These are phyloP conservation scores for Thinocorus orbignyianus DNA, from an alignment of 2,113 vertebrate species.

Conservation along the genomic window DNA sequence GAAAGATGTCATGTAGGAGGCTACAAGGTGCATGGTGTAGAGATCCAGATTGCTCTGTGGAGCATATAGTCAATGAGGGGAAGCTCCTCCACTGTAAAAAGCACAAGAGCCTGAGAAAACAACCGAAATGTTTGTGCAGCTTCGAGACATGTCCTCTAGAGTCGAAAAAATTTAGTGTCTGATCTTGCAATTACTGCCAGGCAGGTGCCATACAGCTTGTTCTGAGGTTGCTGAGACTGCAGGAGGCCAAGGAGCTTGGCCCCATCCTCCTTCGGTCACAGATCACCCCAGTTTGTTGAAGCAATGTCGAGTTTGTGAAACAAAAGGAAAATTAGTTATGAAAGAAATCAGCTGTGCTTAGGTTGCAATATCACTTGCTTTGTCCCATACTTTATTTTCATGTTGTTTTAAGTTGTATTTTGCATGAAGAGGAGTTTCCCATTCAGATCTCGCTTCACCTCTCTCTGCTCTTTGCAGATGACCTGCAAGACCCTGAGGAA, in stretches of 20 bases:
- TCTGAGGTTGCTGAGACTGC: not conserved
- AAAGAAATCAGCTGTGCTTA: not conserved
- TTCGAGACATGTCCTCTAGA: not conserved
- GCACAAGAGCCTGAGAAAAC: not conserved
- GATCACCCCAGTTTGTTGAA: not conserved
- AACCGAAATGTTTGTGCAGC: not conserved
- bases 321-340: not conserved
- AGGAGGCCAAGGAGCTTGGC: not conserved
- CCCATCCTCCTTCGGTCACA: not conserved
- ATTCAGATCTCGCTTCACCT: not conserved
- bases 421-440: not conserved
- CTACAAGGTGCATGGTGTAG: not conserved
- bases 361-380: not conserved
- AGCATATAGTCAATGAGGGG: not conserved
- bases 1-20: not conserved
- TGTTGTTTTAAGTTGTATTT: not conserved
- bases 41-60: not conserved
- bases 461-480: constrained; percentile 42
- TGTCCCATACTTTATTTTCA: not conserved
- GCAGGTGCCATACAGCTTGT: not conserved
- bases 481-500: constrained; percentile 39
- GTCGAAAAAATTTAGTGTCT: not conserved
- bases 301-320: not conserved
- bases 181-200: not conserved
- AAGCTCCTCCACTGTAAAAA: not conserved